A percentile compares a stretch with the other conserved stretches of the same genome.
phyloP scores from a whole-genome alignment of 2,888 invertebrate species.

The Odontocolon sp. region DNA sequence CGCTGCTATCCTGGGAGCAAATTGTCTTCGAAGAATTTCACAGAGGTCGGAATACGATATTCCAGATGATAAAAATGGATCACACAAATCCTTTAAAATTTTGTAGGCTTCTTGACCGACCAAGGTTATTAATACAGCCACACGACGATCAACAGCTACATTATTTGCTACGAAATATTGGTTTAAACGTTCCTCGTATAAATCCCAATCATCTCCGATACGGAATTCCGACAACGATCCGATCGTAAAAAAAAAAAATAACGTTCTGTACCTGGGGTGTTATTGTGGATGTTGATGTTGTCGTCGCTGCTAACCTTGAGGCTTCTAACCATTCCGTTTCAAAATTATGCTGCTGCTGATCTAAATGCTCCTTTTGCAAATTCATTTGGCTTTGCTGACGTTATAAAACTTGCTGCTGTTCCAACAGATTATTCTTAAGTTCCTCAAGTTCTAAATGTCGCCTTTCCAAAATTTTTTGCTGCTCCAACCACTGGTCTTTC shows the following conservation, averaged over 20 bases:
- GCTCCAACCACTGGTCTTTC: not conserved
- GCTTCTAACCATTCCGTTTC: not conserved
- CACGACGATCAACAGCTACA: slow-evolving; percentile 57
- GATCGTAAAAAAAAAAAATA: slow-evolving; percentile 6
- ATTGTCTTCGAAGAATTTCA: slow-evolving; percentile 53
- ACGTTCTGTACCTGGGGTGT: not conserved
- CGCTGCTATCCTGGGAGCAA: slow-evolving; percentile 45
- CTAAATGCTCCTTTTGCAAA: not conserved
- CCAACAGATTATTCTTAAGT: no score
- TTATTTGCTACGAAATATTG: slow-evolving; percentile 59
- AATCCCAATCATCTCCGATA: slow-evolving; percentile 54
- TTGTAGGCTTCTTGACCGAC: slow-evolving; percentile 58
- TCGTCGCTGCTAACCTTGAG: not conserved
- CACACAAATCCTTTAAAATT: slow-evolving; percentile 57
- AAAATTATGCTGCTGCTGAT: not conserved
- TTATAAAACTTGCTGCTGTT: not conserved
- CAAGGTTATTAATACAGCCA: slow-evolving; percentile 60
- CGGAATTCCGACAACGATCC: slow-evolving; percentile 43
- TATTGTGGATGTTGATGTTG: not conserved
- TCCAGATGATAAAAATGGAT: no score
- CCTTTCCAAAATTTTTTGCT: not conserved
- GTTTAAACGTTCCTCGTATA: slow-evolving; percentile 57
- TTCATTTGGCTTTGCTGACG: no score
- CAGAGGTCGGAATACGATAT: no score
- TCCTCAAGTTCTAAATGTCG: no score